These are phyloP conservation scores for Urechis unicinctus DNA, from an alignment of 2,888 invertebrate genomes.

Conservation along the genomic window DNA sequence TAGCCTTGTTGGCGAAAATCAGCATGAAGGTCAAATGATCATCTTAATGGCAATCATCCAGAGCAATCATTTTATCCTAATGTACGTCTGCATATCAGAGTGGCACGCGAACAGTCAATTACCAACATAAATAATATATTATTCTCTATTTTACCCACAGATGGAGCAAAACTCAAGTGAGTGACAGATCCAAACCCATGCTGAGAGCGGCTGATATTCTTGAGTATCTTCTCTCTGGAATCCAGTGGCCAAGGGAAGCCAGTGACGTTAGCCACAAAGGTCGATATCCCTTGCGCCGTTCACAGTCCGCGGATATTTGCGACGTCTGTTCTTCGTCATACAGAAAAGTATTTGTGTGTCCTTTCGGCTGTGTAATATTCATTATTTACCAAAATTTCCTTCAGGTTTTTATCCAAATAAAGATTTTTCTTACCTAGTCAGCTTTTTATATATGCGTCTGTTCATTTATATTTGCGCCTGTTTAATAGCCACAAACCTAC, in stretches of 20 bases:
- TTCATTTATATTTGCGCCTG: no score
- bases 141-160: conserved; percentile 46
- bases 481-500: conserved; percentile 30
- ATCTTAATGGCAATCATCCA: no score
- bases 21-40: no score
- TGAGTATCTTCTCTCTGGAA: conserved; percentile 53
- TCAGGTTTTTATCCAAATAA: not conserved
- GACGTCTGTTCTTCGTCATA: conserved; percentile 44
- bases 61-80: no score
- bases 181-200: conserved; percentile 49
- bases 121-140: no score
- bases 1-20: no score
- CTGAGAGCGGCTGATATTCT: conserved; percentile 53
- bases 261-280: conserved; percentile 48
- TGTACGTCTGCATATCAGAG: no score
- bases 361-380: no score
- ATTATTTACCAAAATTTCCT: no score
- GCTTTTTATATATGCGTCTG: no score
- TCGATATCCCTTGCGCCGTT: conserved; percentile 56
- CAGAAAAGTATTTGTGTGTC: conserved; percentile 44
- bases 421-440: no score
- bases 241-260: conserved; percentile 58
- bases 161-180: conserved; percentile 51
- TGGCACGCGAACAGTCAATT: no score
- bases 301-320: conserved; percentile 57